A percentile compares a stretch with the other conserved stretches of the same genome.
phyloP scores from a whole-genome alignment of 2,888 invertebrate species.

The Agonopterix alstromeriana region DNA sequence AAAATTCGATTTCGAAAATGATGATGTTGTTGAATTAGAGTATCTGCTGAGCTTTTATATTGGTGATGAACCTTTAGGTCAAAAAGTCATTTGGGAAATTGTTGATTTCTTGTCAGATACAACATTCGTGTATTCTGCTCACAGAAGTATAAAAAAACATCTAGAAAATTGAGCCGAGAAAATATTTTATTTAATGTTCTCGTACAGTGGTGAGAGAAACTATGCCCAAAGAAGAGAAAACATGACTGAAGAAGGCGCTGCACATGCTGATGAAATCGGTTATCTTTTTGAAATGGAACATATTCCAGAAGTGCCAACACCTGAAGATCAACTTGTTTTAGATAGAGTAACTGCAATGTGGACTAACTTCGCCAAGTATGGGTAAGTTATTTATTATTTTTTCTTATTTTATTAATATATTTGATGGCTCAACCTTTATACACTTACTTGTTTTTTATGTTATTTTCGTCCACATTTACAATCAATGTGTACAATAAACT shows the following conservation, averaged over 20 bases:
- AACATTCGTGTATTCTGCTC: constrained; percentile 1
- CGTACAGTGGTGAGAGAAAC: constrained; percentile 26
- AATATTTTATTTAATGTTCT: constrained; percentile 2
- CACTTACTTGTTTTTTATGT: too few species aligned
- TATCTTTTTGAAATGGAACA: constrained; percentile 35
- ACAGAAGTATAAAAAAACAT: constrained; percentile 23
- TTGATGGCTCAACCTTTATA: too few species aligned
- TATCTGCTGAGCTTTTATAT: constrained; percentile 1
- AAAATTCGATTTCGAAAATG: constrained; percentile 17
- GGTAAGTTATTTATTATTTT: constrained; percentile 23
- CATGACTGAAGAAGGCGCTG: constrained; percentile 13
- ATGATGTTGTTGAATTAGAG: constrained; percentile 12
- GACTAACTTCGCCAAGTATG: constrained; percentile 53
- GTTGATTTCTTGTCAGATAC: neutral
- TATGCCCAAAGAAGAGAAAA: constrained; percentile 16
- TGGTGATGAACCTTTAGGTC: constrained; percentile 2
- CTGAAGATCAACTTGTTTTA: constrained; percentile 33
- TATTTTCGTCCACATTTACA: too few species aligned
- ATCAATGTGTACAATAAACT: too few species aligned
- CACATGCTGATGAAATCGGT: constrained; percentile 41
- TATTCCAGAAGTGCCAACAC: constrained; percentile 9
- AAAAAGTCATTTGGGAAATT: neutral
- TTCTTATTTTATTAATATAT: neutral
- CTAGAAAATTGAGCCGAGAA: constrained; percentile 19
- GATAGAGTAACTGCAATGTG: constrained; percentile 50